Evolutionary conservation across 2,113 vertebrate genomes (phyloP), one percentile per base, ranked within the genome.

Genomic region (Scophthalmus maximus): DNA sequence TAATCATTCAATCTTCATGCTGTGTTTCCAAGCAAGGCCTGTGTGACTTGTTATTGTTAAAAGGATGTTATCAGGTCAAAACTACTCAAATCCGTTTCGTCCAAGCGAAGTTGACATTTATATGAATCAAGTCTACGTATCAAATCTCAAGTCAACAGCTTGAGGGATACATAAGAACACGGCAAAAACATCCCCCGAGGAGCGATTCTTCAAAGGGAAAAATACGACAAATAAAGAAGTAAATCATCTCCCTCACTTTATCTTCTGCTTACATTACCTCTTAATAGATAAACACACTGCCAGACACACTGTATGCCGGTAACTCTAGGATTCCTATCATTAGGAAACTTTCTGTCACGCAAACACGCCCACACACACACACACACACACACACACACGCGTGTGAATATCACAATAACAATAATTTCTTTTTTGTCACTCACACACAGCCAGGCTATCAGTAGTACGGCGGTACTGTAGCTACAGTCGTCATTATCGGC

Each of bases 401-500:
- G n/a, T 11, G 11, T 0, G 18, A 63, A 3, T 27, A 70, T 78
- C 30, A 70, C 66, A 65, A 52, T 15, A 77, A 77, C 12, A 69
- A 34, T 34, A 70, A 57, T 12, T n/a, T 18, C 17, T 30, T 47
- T 12, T 1, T 53, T 32, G 68, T 64, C 74, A 20, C 18, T 12
- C 12, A 51, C 47, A 27, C 62, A 58, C n/a, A 51, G 17, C 42
- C 32, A 12, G 30, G 47, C 57, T 71, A 67, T 72, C 68, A 34
- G 51, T 57, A 8, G 18, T n/a, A 56, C 34, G 68, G 68, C 34
- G 72, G 75, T 50, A 72, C 20, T 52, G 36, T 17, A 68, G 44
- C 61, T 61, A 18, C 67, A 26, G 32, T 73, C 0, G 6, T 29
- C 38, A 68, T 53, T 88, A 90, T 90, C 90, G 70, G 74, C 61